Conservation (phyloP, 2,797 vertebrate genomes). For the Spinibarbus caldwelli region DNA sequence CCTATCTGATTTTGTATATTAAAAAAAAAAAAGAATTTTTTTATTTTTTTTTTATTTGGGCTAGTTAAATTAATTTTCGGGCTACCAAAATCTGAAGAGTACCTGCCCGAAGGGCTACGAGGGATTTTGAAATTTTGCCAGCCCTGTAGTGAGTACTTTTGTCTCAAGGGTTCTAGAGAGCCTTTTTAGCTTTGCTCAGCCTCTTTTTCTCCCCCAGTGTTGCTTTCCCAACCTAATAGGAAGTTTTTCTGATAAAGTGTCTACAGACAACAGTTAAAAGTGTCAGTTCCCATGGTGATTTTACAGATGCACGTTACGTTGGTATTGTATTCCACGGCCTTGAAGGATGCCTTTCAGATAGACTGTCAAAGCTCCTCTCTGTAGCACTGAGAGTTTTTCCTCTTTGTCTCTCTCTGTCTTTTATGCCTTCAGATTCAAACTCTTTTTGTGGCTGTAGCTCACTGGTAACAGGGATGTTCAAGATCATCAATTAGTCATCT, state of each 20-base stretch:
- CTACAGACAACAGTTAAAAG: conserved; percentile 9
- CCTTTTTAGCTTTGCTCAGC: neutral
- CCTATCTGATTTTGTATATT: no score
- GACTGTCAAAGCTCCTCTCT: neutral
- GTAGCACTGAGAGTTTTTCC: neutral
- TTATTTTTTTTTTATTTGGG: no score
- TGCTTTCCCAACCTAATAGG: conserved; percentile 11
- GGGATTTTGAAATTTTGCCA: no score
- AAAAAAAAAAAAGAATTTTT: no score
- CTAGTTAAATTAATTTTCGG: no score
- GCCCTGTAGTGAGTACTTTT: conserved; percentile 14
- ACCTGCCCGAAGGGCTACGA: no score
- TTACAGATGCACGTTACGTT: conserved; percentile 7
- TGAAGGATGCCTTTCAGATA: conserved; percentile 19
- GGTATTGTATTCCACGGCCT: conserved; percentile 21
- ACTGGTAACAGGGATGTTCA: neutral
- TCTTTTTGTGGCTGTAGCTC: neutral
- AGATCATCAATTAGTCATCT: neutral
- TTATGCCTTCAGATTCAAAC: neutral
- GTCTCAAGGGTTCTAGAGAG: neutral
- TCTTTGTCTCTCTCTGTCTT: neutral
- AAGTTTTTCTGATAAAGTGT: conserved; percentile 14
- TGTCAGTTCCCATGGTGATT: conserved; percentile 46
- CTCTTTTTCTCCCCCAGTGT: neutral
- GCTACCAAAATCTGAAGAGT: no score